Evolutionary conservation across 2,888 invertebrate species (phyloP).

Genomic region (Agrilus biguttatus): DNA sequence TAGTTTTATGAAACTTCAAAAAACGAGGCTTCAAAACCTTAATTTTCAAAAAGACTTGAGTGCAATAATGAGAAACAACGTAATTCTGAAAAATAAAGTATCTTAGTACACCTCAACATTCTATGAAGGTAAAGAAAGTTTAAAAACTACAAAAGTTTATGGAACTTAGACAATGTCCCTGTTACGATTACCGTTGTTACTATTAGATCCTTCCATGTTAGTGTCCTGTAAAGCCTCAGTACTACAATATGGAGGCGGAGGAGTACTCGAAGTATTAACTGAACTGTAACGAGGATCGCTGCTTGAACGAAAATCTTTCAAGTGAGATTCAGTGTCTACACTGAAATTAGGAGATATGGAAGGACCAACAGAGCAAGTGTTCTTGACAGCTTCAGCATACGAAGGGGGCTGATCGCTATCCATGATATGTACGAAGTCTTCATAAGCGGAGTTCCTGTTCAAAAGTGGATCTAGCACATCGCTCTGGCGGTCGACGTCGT

Average conservation of each 20-base stretch:
- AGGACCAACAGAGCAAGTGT: constrained; percentile 1
- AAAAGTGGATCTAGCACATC: constrained; percentile 22
- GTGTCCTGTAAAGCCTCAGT: constrained; percentile 3
- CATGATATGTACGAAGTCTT: constrained; percentile 6
- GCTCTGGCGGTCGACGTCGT: constrained; percentile 8
- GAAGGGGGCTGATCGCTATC: constrained; percentile 23
- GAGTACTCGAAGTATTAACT: neutral
- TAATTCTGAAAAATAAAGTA: too few species aligned
- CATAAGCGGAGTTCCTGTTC: constrained; percentile 9
- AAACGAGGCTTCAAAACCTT: too few species aligned
- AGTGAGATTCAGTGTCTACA: constrained; percentile 1
- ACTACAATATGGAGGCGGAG: constrained; percentile 8
- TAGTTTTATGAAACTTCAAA: too few species aligned
- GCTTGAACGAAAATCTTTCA: too few species aligned
- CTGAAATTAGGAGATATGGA: constrained; percentile 7
- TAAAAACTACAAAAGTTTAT: too few species aligned
- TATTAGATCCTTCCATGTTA: neutral
- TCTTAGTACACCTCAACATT: too few species aligned
- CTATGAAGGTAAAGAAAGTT: too few species aligned
- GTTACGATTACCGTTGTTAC: too few species aligned
- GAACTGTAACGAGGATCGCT: too few species aligned
- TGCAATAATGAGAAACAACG: too few species aligned
- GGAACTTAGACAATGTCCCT: too few species aligned
- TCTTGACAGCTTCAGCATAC: constrained; percentile 20
- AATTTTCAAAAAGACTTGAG: too few species aligned